A percentile compares a stretch with the other conserved stretches of the same genome.
These are phyloP conservation scores for Steinernema feltiae DNA, from an alignment of 1,140 invertebrate genomes.

Conservation along the genomic window DNA sequence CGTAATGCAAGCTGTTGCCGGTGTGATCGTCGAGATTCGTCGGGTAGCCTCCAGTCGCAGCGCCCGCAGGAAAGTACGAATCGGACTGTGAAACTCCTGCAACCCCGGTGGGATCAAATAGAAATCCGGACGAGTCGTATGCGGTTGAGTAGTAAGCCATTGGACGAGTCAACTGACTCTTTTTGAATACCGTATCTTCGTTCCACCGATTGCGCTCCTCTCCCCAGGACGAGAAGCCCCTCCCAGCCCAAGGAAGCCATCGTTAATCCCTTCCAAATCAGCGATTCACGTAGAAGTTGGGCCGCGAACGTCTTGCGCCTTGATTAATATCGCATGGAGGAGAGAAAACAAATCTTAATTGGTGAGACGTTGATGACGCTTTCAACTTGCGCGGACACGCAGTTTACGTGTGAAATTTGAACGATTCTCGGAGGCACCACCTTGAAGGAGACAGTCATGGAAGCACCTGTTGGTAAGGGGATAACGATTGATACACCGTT, in stretches of 20 bases:
- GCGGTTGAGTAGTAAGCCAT: neutral
- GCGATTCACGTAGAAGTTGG: neutral
- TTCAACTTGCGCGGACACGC: neutral
- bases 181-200: neutral
- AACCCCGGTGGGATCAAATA: neutral
- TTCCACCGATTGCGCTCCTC: neutral
- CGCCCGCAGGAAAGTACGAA: neutral
- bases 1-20: neutral
- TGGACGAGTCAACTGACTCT: neutral
- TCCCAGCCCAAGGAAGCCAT: neutral
- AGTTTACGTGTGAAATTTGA: neutral
- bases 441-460: neutral
- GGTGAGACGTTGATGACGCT: too few species aligned
- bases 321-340: neutral
- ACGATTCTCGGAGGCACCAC: neutral
- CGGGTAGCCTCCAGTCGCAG: neutral
- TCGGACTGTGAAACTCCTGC: neutral
- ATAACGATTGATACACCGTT: neutral
- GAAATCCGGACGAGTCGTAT: neutral
- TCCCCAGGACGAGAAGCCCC: neutral
- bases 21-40: neutral
- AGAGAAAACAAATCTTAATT: neutral
- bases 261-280: neutral
- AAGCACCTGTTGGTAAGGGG: neutral
- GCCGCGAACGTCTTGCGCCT: neutral